Conservation (phyloP, 2,113 vertebrate species). For the Capreolus pygargus region DNA sequence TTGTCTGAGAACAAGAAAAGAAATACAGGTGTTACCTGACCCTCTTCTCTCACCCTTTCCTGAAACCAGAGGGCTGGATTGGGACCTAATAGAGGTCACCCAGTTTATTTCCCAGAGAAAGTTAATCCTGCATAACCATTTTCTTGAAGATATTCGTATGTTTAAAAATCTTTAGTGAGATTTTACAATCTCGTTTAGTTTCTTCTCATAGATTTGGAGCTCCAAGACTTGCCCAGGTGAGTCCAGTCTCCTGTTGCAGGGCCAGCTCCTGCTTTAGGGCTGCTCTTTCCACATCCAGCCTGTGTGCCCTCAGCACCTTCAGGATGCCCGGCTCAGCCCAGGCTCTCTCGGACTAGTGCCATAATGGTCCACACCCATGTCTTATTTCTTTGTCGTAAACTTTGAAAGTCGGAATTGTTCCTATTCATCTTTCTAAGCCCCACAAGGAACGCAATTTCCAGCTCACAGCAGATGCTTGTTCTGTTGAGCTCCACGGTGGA, state of each 20-base stretch:
- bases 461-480: background rate
- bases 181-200: background rate
- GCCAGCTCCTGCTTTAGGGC: background rate
- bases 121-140: background rate
- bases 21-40: background rate
- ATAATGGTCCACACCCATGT: background rate
- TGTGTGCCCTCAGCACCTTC: background rate
- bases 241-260: background rate
- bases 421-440: background rate
- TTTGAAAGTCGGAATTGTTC: background rate
- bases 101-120: background rate
- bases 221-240: background rate
- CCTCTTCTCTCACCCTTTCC: background rate
- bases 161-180: background rate
- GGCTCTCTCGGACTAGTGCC: background rate
- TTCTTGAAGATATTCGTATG: background rate
- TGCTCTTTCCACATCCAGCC: background rate
- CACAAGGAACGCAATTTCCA: background rate
- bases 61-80: background rate
- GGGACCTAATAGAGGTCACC: background rate
- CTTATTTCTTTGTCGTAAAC: background rate
- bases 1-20: constrained; percentile 72
- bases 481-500: background rate
- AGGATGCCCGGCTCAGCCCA: background rate
- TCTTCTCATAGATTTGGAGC: background rate